phyloP scores from a whole-genome alignment of 2,797 vertebrate species.

The Tapirus indicus region DNA sequence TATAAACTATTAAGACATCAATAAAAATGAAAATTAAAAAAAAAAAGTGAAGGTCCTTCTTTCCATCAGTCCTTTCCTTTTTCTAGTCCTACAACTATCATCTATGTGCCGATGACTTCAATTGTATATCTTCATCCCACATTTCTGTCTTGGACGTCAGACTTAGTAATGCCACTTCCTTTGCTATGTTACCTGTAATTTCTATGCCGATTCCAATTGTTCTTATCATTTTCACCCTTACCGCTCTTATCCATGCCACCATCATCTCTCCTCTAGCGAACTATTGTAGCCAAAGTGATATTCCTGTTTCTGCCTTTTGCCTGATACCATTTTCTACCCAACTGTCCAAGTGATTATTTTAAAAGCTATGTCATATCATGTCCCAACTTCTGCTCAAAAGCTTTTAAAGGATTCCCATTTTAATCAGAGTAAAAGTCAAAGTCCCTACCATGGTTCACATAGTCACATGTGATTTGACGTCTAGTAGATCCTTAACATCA shows the following conservation, averaged over 20 bases:
- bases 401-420: background rate
- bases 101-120: slow-evolving; percentile 23
- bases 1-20: no score
- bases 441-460: background rate
- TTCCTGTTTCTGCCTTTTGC: background rate
- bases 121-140: background rate
- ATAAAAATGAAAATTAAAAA: no score
- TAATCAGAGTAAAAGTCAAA: background rate
- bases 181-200: slow-evolving; percentile 18
- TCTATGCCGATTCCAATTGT: background rate
- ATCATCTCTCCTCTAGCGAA: background rate
- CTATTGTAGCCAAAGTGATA: background rate
- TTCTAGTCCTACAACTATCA: background rate
- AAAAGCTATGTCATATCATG: background rate
- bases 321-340: background rate
- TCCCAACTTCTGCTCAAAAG: background rate
- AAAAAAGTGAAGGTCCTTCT: background rate
- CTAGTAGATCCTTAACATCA: background rate
- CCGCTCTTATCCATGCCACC: background rate
- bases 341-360: slow-evolving; percentile 11
- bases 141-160: background rate
- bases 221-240: slow-evolving; percentile 1
- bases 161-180: background rate
- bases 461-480: background rate
- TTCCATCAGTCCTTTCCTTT: slow-evolving; percentile 24